Percentiles rank a stretch among this genome's conserved stretches.
phyloP scores from a whole-genome alignment of 1,140 invertebrate species.

The Augochlora pura region DNA sequence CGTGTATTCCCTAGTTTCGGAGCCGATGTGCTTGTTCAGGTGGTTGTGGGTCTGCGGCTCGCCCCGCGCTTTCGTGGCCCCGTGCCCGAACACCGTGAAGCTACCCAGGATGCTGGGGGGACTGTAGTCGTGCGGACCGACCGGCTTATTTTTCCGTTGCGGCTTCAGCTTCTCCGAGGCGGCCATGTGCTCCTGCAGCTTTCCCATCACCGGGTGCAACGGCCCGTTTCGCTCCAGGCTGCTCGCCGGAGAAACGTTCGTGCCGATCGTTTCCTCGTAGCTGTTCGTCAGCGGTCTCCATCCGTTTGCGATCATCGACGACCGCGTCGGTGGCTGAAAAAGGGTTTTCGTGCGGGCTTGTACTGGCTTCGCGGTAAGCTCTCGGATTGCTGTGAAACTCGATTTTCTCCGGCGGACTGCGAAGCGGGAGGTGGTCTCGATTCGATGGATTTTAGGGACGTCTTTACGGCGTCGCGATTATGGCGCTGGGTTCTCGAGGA shows the following conservation, averaged over 20 bases:
- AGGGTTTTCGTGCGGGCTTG: not conserved
- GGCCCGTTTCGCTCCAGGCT: slow-evolving; percentile 64
- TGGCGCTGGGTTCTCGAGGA: too few species aligned
- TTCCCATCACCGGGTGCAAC: slow-evolving; percentile 71
- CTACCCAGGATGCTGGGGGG: slow-evolving; percentile 79
- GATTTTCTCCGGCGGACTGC: not conserved
- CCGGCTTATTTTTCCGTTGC: slow-evolving; percentile 64
- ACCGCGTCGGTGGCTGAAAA: slow-evolving; percentile 64
- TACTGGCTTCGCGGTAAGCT: not conserved
- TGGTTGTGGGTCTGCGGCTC: slow-evolving; percentile 32
- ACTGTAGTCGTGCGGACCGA: slow-evolving; percentile 66
- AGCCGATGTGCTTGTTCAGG: slow-evolving; percentile 60
- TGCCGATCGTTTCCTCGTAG: slow-evolving; percentile 70
- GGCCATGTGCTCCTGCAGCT: slow-evolving; percentile 74
- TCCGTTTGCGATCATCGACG: slow-evolving; percentile 73
- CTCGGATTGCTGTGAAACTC: not conserved
- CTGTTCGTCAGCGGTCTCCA: slow-evolving; percentile 73
- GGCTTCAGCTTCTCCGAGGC: slow-evolving; percentile 69
- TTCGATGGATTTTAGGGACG: too few species aligned
- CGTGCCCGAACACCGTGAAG: slow-evolving; percentile 77
- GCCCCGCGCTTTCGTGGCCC: slow-evolving; percentile 72
- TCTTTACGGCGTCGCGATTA: too few species aligned
- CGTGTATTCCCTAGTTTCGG: slow-evolving; percentile 73
- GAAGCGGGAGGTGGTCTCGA: too few species aligned
- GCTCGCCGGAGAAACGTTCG: slow-evolving; percentile 65